Base-by-base conservation (phyloP, 53 echinoderm and acorn worm species). In the Echinometra lucunter region DNA sequence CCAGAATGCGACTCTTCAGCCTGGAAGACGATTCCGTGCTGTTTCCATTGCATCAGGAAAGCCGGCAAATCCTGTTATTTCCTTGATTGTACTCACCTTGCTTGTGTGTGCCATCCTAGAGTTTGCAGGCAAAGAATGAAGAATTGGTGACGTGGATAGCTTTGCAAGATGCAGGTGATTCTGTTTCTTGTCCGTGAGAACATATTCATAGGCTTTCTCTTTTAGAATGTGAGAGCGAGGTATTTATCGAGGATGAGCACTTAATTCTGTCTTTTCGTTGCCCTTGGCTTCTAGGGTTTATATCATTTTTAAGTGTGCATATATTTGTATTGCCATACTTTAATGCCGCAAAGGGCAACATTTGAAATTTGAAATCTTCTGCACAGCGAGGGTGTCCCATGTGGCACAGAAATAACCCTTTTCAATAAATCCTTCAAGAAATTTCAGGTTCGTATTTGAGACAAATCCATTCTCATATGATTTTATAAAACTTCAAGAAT, bases 211-310 rank as follows among this genome's bases (percentile, higher is more conserved):
- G 45, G 67, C 69, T 91, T 67, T 91, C 69, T 45, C 45, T 70
- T 44, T 69, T 37, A 57, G 63, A 91, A 67, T 91, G 92, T 92
- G 92, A 78, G 92, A 92, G 92, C 32, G 55, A 92, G 38, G 44
- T 92, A 75, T 92, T 92, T 92, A 78, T 92, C 78, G 13, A 45
- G 78, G 92, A 92, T 92, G 78, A 92, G 92, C 92, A 92, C 92
- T 92, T 92, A 92, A 92, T 74, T 78, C 92, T 92, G 34, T 78
- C 92, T 72, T 78, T 92, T 78, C 57, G 27, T 75, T 78, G 92
- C 92, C 92, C 75, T 78, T 78, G 92, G 92, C 75, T 56, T 49
- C 23, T 2, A 69, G 63, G 45, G 44, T 44, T 66, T 67, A 91
- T 67, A 27, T 91, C 91, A 91, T 91, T 44, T 91, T 67, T 37